A percentile compares a stretch with the other conserved stretches of the same genome.
Evolutionary conservation across 1,140 invertebrate species (phyloP).

Genomic region (Neuroterus valhalla): DNA sequence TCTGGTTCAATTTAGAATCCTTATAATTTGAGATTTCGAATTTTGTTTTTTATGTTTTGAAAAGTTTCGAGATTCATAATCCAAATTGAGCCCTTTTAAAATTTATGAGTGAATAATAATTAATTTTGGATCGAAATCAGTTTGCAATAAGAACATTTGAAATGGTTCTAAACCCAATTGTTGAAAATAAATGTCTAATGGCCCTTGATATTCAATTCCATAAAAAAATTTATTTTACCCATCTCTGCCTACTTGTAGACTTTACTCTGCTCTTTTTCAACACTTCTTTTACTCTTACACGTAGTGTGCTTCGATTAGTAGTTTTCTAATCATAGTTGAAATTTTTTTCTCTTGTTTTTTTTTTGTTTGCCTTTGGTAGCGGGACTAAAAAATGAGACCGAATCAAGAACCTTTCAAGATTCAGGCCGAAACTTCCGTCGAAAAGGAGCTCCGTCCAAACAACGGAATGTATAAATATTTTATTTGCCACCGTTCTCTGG

Average conservation of each 20-base stretch:
- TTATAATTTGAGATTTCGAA: too few species aligned
- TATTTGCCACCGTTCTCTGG: slow-evolving; percentile 15
- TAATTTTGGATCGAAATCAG: too few species aligned
- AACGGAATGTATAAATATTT: slow-evolving; percentile 20
- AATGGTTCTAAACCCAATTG: too few species aligned
- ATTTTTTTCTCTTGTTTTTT: slow-evolving; percentile 39
- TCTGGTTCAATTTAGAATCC: too few species aligned
- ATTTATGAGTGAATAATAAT: too few species aligned
- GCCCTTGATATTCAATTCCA: too few species aligned
- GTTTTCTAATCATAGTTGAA: slow-evolving; percentile 50
- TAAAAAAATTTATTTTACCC: neutral
- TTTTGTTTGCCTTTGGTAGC: slow-evolving; percentile 47
- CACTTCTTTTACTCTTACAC: slow-evolving; percentile 47
- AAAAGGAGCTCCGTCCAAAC: slow-evolving; percentile 17
- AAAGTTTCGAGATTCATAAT: too few species aligned
- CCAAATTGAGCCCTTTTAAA: too few species aligned
- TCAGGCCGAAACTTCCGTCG: neutral
- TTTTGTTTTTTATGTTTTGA: too few species aligned
- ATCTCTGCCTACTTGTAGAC: slow-evolving; percentile 12
- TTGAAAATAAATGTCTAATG: too few species aligned
- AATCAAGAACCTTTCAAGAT: neutral
- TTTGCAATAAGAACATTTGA: too few species aligned
- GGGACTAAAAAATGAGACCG: slow-evolving; percentile 29
- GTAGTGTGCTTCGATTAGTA: slow-evolving; percentile 55
- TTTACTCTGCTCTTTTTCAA: slow-evolving; percentile 40